Conservation (phyloP, 1,140 invertebrate species). For the Drusus annulatus region DNA sequence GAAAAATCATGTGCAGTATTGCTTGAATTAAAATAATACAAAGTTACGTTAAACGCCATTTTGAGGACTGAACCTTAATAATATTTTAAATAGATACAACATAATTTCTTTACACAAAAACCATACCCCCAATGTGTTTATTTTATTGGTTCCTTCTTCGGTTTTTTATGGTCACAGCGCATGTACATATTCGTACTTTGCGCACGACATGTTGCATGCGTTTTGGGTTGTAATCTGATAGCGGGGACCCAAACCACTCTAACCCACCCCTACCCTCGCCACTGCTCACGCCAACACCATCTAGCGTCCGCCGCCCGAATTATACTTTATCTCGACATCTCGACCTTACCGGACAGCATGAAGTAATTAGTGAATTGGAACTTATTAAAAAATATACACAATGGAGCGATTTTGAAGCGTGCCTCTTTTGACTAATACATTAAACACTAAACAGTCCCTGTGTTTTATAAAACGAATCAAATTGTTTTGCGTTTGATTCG, state of each 20-base stretch:
- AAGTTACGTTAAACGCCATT: no score
- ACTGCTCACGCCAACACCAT: slow-evolving; percentile 7
- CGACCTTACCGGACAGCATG: slow-evolving; percentile 19
- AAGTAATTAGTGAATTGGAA: slow-evolving; percentile 13
- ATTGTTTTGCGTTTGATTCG: background rate
- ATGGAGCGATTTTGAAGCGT: background rate
- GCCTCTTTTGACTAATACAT: slow-evolving; percentile 10
- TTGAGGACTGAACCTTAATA: no score
- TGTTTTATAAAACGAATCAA: background rate
- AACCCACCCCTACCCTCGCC: background rate
- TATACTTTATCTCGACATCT: slow-evolving; percentile 29
- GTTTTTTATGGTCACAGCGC: slow-evolving; percentile 13
- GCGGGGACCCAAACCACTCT: slow-evolving; percentile 34
- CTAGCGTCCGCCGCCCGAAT: slow-evolving; percentile 19
- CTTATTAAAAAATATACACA: background rate
- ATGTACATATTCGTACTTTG: background rate
- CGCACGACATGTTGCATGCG: slow-evolving; percentile 58
- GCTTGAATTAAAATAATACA: no score
- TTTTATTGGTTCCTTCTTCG: background rate
- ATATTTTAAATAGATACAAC: no score
- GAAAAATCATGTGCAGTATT: no score
- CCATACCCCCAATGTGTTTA: no score
- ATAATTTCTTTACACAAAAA: no score
- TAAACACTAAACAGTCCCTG: background rate
- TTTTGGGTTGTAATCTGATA: slow-evolving; percentile 58